Evolutionary conservation across 2,113 vertebrate genomes (phyloP).

Genomic region (Pyxicephalus adspersus): DNA sequence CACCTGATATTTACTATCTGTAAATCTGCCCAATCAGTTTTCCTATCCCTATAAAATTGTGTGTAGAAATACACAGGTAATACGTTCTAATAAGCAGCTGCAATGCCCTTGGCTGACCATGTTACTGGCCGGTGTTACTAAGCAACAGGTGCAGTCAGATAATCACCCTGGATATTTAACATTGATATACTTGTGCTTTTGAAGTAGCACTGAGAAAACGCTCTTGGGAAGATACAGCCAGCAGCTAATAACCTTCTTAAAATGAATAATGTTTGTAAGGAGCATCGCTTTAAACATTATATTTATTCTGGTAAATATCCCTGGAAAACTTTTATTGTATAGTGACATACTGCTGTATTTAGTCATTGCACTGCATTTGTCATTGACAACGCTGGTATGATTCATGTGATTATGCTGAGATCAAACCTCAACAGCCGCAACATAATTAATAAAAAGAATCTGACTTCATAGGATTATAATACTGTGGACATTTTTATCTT

Average conservation of each 20-base stretch:
- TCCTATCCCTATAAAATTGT: neutral
- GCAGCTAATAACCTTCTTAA: conserved; percentile 5
- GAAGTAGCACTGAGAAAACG: neutral
- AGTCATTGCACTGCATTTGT: conserved; percentile 5
- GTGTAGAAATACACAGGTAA: neutral
- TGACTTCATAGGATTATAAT: neutral
- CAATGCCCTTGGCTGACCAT: conserved; percentile 18
- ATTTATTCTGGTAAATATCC: neutral
- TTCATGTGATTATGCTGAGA: neutral
- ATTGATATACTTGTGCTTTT: neutral
- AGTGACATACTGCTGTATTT: conserved; percentile 2
- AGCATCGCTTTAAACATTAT: neutral
- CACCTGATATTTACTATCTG: no score
- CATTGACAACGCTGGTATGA: conserved; percentile 3
- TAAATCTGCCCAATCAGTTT: no score
- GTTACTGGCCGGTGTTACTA: conserved; percentile 26
- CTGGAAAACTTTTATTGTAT: neutral
- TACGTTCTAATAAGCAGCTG: neutral
- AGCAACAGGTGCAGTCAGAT: conserved; percentile 20
- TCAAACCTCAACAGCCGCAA: conserved; percentile 7
- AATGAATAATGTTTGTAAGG: conserved; percentile 24
- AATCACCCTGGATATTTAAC: conserved; percentile 14
- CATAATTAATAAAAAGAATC: conserved; percentile 19
- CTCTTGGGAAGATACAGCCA: neutral
- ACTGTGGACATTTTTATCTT: neutral